phyloP scores from a whole-genome alignment of 2,797 vertebrate genomes.

The Geotria australis region DNA sequence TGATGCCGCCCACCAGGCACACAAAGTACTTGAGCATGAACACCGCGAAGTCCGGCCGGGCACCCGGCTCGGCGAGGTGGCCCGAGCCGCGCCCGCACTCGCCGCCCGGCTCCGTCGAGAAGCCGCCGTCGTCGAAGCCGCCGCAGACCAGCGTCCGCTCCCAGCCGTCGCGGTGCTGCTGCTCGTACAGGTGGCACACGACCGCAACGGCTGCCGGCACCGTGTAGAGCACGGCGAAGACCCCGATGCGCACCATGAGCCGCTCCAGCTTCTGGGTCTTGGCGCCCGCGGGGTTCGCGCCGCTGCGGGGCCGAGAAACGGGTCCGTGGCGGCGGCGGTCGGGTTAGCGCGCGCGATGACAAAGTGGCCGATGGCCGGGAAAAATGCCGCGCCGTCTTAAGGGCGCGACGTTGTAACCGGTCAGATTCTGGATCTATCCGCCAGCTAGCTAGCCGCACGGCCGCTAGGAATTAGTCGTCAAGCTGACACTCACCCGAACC shows the following conservation, averaged over 20 bases:
- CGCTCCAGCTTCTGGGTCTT: constrained; percentile 93
- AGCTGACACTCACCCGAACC: no score
- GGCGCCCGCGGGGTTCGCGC: constrained; percentile 45
- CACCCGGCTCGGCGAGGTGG: constrained; percentile 23
- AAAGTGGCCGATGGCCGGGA: no score
- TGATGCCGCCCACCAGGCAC: constrained; percentile 95
- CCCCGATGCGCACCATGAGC: constrained; percentile 75
- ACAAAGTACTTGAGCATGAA: constrained; percentile 99
- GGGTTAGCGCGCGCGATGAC: no score
- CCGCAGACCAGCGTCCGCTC: constrained; percentile 68
- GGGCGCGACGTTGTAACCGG: no score
- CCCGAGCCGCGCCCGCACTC: constrained; percentile 29
- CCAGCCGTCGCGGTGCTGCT: constrained; percentile 83
- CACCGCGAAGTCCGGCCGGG: constrained; percentile 51
- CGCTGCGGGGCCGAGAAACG: constrained; percentile 35
- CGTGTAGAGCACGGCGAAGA: constrained; percentile 84
- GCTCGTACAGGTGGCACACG: constrained; percentile 86
- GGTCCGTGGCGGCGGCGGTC: no score
- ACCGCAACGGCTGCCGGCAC: constrained; percentile 78
- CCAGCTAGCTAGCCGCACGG: no score
- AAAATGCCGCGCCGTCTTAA: no score
- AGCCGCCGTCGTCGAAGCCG: background rate
- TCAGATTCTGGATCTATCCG: no score
- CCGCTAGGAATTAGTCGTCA: no score
- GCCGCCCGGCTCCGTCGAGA: no score